Base-by-base conservation (phyloP, 2,113 vertebrate genomes). In the Petroica traversi region DNA sequence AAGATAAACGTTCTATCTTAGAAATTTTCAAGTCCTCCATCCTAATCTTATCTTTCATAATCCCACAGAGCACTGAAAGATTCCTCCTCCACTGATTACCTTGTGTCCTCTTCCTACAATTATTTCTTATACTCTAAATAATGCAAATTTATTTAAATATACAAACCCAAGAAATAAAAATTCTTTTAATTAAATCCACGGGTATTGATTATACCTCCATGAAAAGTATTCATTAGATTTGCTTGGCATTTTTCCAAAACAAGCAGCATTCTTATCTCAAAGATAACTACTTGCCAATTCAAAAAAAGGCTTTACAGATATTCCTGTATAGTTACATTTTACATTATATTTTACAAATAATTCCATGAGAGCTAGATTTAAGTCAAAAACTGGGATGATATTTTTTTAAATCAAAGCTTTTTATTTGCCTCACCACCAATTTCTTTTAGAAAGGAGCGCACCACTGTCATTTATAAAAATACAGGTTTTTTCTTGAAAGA, bases 1-100 rank as follows among this genome's bases (percentile, higher is more conserved):
- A 54, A 58, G 3, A 29, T 34, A 28, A 36, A 28, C 0, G 0
- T 29, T 72, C 52, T 19, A 6, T 36, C 11, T 51, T 41, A n/a
- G 24, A 72, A 79, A 75, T 38, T 23, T 45, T 58, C 1, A 84
- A 69, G 31, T 64, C 19, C 46, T 69, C 29, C 40, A 72, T 38
- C 26, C 36, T 46, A 18, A 75, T 18, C 8, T 31, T 12, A 61
- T 58, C 25, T 66, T 54, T 52, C 43, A 38, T 38, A 77, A 74
- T 29, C 33, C 43, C 1, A 1, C 1, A 38, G 20, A 24, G 13
- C n/a, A 72, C 23, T 52, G 43, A 63, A 72, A 57, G 28, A 45
- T 28, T 66, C 11, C 43, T 48, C 24, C n/a, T 43, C 22, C 29
- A 71, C 55, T 36, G 11, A 59, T 9, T 24, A n/a, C 19, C 28